phyloP scores from a whole-genome alignment of 2,113 vertebrate genomes.

The Lophochroa leadbeateri region DNA sequence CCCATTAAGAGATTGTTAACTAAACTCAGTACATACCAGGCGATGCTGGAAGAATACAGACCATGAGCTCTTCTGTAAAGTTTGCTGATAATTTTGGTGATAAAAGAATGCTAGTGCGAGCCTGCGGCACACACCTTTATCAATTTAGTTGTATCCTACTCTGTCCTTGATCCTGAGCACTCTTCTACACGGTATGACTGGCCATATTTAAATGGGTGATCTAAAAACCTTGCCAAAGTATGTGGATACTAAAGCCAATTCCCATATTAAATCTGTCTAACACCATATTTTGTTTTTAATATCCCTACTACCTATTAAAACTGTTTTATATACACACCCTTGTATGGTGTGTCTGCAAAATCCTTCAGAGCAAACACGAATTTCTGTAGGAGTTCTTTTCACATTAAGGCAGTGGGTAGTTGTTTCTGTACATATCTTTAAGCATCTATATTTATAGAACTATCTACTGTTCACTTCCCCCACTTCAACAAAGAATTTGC shows the following conservation, averaged over 20 bases:
- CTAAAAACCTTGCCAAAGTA: neutral
- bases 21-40: neutral
- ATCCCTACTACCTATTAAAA: neutral
- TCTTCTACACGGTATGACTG: neutral
- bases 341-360: neutral
- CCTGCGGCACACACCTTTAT: neutral
- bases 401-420: neutral
- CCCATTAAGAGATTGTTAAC: neutral
- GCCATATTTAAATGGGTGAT: neutral
- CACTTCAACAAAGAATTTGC: neutral
- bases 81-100: neutral
- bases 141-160: neutral
- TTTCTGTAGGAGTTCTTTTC: slow-evolving; percentile 10
- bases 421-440: neutral
- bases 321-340: neutral
- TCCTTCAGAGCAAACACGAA: neutral
- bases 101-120: neutral
- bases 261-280: neutral
- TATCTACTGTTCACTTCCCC: neutral
- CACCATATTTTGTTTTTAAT: neutral
- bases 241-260: neutral
- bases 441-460: neutral
- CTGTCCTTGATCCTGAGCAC: neutral
- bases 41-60: neutral
- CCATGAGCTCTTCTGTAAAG: neutral